phyloP scores from a whole-genome alignment of 2,797 vertebrate species.

The Esox lucius region DNA sequence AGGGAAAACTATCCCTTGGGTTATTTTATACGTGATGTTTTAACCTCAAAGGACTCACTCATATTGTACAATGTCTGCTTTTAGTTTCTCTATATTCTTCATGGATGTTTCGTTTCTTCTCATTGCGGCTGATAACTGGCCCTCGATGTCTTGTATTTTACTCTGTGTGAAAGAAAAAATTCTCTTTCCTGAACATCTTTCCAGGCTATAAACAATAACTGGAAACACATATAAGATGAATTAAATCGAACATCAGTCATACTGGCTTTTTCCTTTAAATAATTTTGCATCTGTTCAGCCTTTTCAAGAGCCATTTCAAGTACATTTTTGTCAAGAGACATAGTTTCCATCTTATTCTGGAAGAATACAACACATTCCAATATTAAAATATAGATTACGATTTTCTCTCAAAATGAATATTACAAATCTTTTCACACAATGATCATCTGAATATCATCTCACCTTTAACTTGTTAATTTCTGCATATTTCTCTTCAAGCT shows the following conservation, averaged over 20 bases:
- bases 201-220: background rate
- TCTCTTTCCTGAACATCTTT: background rate
- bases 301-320: slow-evolving; percentile 69
- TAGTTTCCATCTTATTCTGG: slow-evolving; percentile 68
- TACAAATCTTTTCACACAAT: background rate
- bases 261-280: slow-evolving; percentile 60
- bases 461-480: slow-evolving; percentile 66
- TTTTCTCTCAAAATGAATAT: background rate
- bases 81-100: slow-evolving; percentile 68
- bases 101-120: slow-evolving; percentile 74
- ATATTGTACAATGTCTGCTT: slow-evolving; percentile 52
- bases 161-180: slow-evolving; percentile 59
- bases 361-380: slow-evolving; percentile 9
- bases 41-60: slow-evolving; percentile 55
- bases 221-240: background rate
- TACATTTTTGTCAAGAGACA: slow-evolving; percentile 64
- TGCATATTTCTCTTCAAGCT: slow-evolving; percentile 61
- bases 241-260: slow-evolving; percentile 71
- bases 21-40: slow-evolving; percentile 10
- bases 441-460: slow-evolving; percentile 11
- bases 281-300: slow-evolving; percentile 66
- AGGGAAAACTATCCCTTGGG: background rate
- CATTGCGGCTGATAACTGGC: slow-evolving; percentile 67
- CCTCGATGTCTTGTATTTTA: slow-evolving; percentile 73
- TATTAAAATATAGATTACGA: background rate